Evolutionary conservation across 2,113 vertebrate genomes (phyloP), one percentile per base, ranked within the genome.

Genomic region (Malurus alboscapulatus): DNA sequence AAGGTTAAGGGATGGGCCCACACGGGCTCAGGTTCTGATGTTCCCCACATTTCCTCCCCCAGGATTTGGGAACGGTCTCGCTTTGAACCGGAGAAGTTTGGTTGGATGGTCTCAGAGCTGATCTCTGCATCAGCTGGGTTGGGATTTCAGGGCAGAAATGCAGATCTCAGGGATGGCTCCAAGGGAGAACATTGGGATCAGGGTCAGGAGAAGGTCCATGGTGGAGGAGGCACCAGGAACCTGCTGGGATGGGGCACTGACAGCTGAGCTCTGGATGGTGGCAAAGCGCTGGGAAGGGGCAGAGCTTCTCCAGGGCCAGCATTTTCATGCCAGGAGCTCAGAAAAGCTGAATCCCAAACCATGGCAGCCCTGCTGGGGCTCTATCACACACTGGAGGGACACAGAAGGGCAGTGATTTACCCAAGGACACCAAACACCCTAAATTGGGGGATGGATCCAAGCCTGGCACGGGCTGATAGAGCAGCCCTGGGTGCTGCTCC

Each of bases 371-470:
- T 38, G 53, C 53, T 29, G 20, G 1, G 30, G 15, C 36, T 47
- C 50, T 2, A 0, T 12, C 10, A 2, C 4, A 11, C n/a, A 2
- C 2, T 0, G 62, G 22, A 7, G 13, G 51, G 4, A 12, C 34
- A 13, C 30, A 42, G 55, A 25, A 30, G 38, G 71, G 38, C 29
- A 59, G 32, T 13, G 1, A 50, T 38, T 67, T 19, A 20, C 66
- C 30, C 55, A 30, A 63, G 67, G 87, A 65, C 26, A 16, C 14
- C 30, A 57, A 74, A 17, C 2, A 32, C 7, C n/a, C n/a, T n/a
- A n/a, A n/a, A n/a, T n/a, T n/a, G n/a, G n/a, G 73, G 6, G 3
- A 15, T 3, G 26, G 44, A 75, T 54, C 38, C 2, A 14, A 75
- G 58, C 27, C 45, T 47, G 36, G 7, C 20, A 17, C 0, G 0